Base-by-base conservation (phyloP, 2,888 invertebrate genomes). In the Apomyelois bistriatella region DNA sequence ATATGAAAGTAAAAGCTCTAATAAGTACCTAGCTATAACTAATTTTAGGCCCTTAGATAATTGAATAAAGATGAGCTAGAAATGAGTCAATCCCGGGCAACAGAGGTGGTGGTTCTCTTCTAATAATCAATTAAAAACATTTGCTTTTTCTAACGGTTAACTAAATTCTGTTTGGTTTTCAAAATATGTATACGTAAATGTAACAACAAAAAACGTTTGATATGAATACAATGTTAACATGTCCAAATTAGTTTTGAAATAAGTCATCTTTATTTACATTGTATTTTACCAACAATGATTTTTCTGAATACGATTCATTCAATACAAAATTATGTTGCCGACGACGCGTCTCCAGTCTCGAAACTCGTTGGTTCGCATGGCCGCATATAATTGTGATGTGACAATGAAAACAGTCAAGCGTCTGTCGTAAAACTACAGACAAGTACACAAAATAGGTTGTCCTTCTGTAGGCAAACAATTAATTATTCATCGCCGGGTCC, bases 401-500 rank as follows among this genome's bases (percentile, higher is more conserved):
- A 85, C 85, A 82, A 82, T 82, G 76, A 78, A 81, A 76, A 77
- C 75, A 80, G 80, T 76, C 77, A 83, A 82, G 79, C 77, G 82
- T 83, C 81, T 82, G 75, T 81, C 85, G 83, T 84, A 85, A 84
- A 84, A 83, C 78, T 79, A 79, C 72, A 79, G 72, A 79, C 74
- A 72, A 70, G 68, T 70, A 76, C 72, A 82, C 76, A 83, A 79
- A 79, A 76, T 79, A 76, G 73, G 73, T 72, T 76, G 76, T 77
- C 80, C 82, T 82, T 81, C 80, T 82, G 82, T 77, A 73, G 74
- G 64, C 73, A 79, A 72, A 79, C 79, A 79, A 85, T 86, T 78
- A 82, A 68, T 77, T 80, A 82, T 83, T 82, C 82, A 79, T 74
- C 68, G 40, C 66, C 62, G 63, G 61, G 76, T 75, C 64, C 70